Conservation (phyloP, 2,888 invertebrate genomes). For the Peribatodes rhomboidaria region DNA sequence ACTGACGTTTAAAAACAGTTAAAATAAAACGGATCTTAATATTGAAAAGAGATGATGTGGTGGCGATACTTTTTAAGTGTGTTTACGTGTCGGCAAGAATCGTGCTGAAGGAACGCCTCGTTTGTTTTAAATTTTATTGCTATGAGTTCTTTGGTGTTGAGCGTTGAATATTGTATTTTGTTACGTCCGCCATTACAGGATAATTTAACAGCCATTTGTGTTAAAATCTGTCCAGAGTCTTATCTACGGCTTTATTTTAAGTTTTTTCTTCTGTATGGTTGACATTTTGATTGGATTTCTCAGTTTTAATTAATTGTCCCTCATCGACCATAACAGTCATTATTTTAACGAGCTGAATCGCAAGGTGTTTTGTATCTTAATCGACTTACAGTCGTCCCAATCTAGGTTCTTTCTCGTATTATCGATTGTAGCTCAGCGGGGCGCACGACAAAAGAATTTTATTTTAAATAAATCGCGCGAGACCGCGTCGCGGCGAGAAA, state of each 20-base stretch:
- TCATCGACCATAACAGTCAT: conserved; percentile 64
- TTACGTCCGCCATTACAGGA: conserved; percentile 35
- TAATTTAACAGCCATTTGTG: conserved; percentile 28
- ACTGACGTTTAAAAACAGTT: conserved; percentile 60
- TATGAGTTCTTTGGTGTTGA: conserved; percentile 22
- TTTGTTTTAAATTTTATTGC: conserved; percentile 54
- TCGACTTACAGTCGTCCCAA: conserved; percentile 70
- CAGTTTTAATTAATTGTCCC: conserved; percentile 48
- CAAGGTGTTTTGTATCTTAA: conserved; percentile 78
- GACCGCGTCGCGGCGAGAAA: conserved; percentile 83
- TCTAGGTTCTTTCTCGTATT: conserved; percentile 75
- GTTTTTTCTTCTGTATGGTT: neutral
- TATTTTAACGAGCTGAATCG: conserved; percentile 61
- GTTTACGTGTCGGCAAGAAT: conserved; percentile 65
- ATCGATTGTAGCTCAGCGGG: conserved; percentile 82
- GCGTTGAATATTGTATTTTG: conserved; percentile 41
- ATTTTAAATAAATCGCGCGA: conserved; percentile 84
- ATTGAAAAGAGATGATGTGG: conserved; percentile 61
- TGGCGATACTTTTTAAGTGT: conserved; percentile 64
- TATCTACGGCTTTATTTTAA: conserved; percentile 16
- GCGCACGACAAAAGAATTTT: conserved; percentile 79
- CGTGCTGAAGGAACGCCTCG: conserved; percentile 55
- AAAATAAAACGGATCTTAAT: conserved; percentile 59
- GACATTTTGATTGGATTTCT: conserved; percentile 5
- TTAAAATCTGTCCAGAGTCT: conserved; percentile 12